phyloP scores from a whole-genome alignment of 2,113 vertebrate genomes.

The Microtus richardsoni region DNA sequence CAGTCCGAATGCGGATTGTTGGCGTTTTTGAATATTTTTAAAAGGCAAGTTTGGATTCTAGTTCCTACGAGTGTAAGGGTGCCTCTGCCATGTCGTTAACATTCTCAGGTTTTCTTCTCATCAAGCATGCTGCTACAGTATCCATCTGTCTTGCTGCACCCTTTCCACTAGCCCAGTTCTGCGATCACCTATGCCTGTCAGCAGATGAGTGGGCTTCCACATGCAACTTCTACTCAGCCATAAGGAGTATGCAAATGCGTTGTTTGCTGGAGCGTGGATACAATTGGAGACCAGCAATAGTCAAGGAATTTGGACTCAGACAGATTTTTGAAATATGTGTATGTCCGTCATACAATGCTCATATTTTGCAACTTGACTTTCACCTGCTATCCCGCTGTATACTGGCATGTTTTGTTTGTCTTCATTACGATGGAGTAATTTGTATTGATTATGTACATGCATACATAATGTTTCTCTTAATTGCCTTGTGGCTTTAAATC shows the following conservation, averaged over 20 bases:
- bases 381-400: not conserved
- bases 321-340: not conserved
- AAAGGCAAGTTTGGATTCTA: not conserved
- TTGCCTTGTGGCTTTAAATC: not conserved
- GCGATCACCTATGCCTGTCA: not conserved
- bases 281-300: not conserved
- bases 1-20: not conserved
- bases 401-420: slow-evolving; percentile 37
- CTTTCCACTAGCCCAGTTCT: not conserved
- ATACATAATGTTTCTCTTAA: not conserved
- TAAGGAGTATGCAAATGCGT: not conserved
- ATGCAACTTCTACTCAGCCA: not conserved
- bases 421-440: not conserved
- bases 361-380: not conserved
- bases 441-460: not conserved
- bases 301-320: not conserved
- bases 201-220: too few species aligned
- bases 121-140: not conserved
- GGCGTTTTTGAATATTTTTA: not conserved
- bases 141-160: not conserved
- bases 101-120: not conserved
- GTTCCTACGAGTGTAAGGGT: not conserved
- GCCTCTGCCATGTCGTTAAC: not conserved
- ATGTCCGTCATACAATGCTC: not conserved
- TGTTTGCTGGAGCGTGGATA: not conserved